These are phyloP conservation scores for Apodemus sylvaticus DNA, from an alignment of 2,113 vertebrate species.

Conservation along the genomic window DNA sequence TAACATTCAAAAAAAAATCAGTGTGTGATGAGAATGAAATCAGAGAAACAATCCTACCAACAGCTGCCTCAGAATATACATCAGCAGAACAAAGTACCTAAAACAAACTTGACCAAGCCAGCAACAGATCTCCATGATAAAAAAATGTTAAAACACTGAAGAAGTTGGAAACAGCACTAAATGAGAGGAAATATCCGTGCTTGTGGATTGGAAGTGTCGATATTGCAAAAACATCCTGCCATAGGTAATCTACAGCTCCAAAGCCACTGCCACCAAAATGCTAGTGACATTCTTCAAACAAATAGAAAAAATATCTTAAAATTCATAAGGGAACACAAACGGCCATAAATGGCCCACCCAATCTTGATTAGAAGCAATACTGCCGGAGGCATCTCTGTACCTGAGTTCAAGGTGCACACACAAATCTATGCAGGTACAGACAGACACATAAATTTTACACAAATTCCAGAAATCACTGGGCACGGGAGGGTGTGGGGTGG, in stretches of 20 bases:
- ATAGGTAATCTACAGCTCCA: background rate
- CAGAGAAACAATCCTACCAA: background rate
- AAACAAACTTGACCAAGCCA: background rate
- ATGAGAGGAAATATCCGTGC: background rate
- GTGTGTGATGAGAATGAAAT: background rate
- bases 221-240: background rate
- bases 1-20: background rate
- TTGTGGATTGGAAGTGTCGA: background rate
- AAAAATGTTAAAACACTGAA: background rate
- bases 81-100: background rate
- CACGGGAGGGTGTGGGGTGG: background rate
- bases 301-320: background rate
- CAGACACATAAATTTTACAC: background rate
- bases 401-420: background rate
- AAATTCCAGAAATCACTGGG: background rate
- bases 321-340: background rate
- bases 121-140: background rate
- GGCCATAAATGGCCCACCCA: background rate
- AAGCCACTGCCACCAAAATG: background rate
- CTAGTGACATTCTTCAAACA: background rate
- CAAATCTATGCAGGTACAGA: background rate
- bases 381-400: background rate
- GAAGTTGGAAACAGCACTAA: background rate
- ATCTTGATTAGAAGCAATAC: background rate
- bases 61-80: background rate